Evolutionary conservation across 2,797 vertebrate species (phyloP).

Genomic region (Acrossocheilus fasciatus): DNA sequence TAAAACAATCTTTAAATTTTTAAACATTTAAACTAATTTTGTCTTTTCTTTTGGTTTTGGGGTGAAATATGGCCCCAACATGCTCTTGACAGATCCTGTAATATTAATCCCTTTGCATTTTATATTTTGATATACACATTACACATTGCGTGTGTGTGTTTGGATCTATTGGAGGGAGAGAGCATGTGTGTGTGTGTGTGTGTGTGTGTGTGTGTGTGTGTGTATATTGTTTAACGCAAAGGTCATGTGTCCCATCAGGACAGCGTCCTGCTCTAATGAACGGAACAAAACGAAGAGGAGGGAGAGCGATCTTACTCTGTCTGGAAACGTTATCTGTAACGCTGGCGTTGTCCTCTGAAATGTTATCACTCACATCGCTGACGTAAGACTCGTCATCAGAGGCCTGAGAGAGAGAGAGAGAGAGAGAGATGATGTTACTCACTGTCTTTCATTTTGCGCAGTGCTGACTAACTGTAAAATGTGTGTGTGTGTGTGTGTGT

Average conservation of each 20-base stretch:
- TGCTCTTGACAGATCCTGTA: neutral
- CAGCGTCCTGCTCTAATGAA: constrained; percentile 36
- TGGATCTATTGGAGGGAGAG: neutral
- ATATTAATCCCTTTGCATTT: neutral
- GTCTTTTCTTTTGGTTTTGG: neutral
- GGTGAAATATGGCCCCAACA: neutral
- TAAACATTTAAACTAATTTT: neutral
- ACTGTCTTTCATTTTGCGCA: constrained; percentile 36
- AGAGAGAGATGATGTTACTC: constrained; percentile 57
- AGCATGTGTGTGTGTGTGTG: neutral
- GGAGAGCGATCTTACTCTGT: constrained; percentile 85
- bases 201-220: neutral
- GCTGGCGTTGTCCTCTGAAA: constrained; percentile 99
- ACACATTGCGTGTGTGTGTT: constrained; percentile 4
- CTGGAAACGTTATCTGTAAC: constrained; percentile 96
- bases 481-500: constrained; percentile 15
- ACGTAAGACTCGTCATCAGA: constrained; percentile 99
- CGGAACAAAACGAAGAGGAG: constrained; percentile 7
- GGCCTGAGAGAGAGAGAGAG: constrained; percentile 79
- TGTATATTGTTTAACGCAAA: neutral
- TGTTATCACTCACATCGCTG: constrained; percentile 99
- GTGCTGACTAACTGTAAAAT: constrained; percentile 46
- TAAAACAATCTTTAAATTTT: neutral
- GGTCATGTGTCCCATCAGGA: constrained; percentile 45
- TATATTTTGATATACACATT: neutral